Evolutionary conservation across 2,113 vertebrate species (phyloP), one percentile per base, ranked within the genome.

Genomic region (Callithrix jacchus): DNA sequence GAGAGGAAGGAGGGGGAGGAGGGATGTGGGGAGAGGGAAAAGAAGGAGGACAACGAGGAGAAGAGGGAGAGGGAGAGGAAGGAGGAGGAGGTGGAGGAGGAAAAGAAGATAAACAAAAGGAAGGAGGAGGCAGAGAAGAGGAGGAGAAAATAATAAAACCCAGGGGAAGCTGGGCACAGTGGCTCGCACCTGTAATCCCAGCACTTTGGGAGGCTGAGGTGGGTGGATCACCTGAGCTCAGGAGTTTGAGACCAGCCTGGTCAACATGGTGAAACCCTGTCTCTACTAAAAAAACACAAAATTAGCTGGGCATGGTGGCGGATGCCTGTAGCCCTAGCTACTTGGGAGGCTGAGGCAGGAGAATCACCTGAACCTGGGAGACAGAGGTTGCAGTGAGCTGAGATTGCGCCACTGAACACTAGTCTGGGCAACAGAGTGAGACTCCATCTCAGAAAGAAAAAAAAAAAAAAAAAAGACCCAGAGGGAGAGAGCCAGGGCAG

Each of bases 11-110:
- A 49, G 49, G 18, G 20, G 20, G 54, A 49, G 49, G 49, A 14
- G 49, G 14, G 54, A 6, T 49, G 54, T 21, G 20, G 8, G 23
- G 23, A 58, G 21, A 23, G 8, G 56, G 21, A 58, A 8, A 8
- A 8, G 8, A 23, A 10, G 2, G 8, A 56, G n/a, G 12, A 10
- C 10, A 3, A 4, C 9, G 9, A 1, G 2, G 6, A 23, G 27
- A 5, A 12, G 6, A 25, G 37, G 21, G 4, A 40, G 20, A 30
- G 5, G 64, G 30, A 3, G 37, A 42, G 1, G 12, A 13, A 6
- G 56, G 8, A 23, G 21, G 21, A 23, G 54, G 2, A 7, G 54
- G 20, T 0, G 2, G 20, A 8, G 54, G 20, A 21, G 8, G 20
- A 8, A 8, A 21, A 21, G 20, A 21, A 8, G 20, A 21, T 8